phyloP scores from a whole-genome alignment of 2,797 vertebrate genomes.

The Poecilia wingei region DNA sequence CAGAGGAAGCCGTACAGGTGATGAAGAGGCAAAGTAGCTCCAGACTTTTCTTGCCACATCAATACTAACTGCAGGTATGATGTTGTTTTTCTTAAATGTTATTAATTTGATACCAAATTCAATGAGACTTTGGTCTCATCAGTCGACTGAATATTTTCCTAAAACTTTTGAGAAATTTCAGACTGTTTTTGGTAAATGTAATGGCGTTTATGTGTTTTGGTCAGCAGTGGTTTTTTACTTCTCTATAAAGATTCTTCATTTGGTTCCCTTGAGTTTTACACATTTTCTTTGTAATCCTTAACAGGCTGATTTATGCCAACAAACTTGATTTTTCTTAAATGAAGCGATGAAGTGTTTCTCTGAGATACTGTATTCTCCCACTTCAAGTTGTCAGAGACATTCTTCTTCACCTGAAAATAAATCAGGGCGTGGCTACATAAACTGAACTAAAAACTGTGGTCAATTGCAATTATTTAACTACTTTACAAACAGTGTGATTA shows the following conservation, averaged over 20 bases:
- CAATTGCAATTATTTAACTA: neutral
- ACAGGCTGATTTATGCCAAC: neutral
- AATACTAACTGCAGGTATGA: neutral
- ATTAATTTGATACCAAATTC: neutral
- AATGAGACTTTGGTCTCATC: neutral
- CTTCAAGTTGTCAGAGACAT: neutral
- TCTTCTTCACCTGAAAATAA: neutral
- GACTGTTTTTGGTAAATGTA: neutral
- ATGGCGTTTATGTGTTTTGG: neutral
- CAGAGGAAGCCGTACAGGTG: neutral
- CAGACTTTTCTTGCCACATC: neutral
- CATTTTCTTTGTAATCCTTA: neutral
- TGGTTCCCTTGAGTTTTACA: neutral
- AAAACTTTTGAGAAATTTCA: neutral
- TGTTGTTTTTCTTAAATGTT: neutral
- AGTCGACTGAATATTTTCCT: neutral
- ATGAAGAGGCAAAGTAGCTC: neutral
- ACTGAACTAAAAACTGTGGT: neutral
- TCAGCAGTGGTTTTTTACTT: neutral
- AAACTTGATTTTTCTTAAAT: neutral
- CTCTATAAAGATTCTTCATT: neutral
- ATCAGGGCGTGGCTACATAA: neutral
- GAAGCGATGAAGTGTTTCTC: neutral
- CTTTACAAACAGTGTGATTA: neutral
- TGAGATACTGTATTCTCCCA: neutral